Evolutionary conservation across 2,797 vertebrate genomes (phyloP), one percentile per base, ranked within the genome.

Genomic region (Petrocephalus sullivani): DNA sequence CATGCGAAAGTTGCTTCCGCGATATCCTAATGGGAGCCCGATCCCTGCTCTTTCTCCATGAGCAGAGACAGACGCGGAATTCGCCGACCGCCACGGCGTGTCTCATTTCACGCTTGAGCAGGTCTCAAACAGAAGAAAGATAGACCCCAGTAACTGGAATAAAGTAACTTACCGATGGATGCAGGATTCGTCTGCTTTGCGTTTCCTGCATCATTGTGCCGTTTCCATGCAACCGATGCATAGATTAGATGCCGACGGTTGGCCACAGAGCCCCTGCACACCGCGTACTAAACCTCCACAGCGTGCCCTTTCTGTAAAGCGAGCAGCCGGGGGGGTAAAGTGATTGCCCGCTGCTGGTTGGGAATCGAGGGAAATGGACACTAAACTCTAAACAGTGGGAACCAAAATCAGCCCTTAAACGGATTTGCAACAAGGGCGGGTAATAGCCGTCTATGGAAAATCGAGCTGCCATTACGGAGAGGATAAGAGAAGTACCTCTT

Each of bases 361-460:
- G 85, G 85, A 87, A 87, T 37, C 60, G 21, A 87, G 58, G 57
- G 85, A 87, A 87, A 87, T 87, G 64, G 85, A 64, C 85, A 87
- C 85, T 87, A 56, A 87, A 60, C 85, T 64, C 85, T 67, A n/a
- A n/a, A 49, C 85, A 87, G 85, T 87, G 85, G 85, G 85, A 67
- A 64, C 85, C 60, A 61, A 87, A 87, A 67, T 87, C 85, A 67
- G 85, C 85, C 54, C 85, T 87, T 87, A 87, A 87, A 87, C 85
- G 58, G 85, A 87, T 87, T 87, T 87, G 85, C 85, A 67, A 23
- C 57, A 64, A 67, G 19, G 85, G 14, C 54, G 21, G 85, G 85
- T 87, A 87, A 87, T 87, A 67, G 85, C 85, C 64, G 85, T 87
- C 60, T 61, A 58, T 51, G 85, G 85, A 87, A 87, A 87, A 87